A percentile compares a stretch with the other conserved stretches of the same genome.
These are phyloP conservation scores for Scotopteryx bipunctaria DNA, from an alignment of 2,888 invertebrate species.

Conservation along the genomic window DNA sequence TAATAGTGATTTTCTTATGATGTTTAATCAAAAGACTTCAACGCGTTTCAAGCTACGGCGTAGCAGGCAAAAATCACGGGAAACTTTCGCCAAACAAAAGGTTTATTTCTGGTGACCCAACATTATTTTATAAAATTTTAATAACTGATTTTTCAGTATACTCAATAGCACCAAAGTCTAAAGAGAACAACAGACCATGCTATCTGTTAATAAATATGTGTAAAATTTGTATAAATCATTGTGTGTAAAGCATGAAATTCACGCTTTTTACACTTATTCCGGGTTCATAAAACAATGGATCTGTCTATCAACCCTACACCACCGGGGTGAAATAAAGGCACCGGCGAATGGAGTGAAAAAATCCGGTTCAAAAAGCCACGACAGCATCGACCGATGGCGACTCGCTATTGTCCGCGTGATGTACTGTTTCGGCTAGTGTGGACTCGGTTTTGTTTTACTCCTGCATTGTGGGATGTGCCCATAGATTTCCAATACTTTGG, in stretches of 20 bases:
- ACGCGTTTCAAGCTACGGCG: slow-evolving; percentile 16
- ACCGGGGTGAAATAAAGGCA: slow-evolving; percentile 68
- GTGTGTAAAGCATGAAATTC: too few relatives aligned
- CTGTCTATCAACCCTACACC: slow-evolving; percentile 59
- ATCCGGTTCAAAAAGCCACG: slow-evolving; percentile 79
- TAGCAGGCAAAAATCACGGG: too few relatives aligned
- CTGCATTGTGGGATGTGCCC: slow-evolving; percentile 28
- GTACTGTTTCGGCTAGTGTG: slow-evolving; percentile 54
- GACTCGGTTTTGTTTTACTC: slow-evolving; percentile 45
- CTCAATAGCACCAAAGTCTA: too few relatives aligned
- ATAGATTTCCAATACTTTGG: slow-evolving; percentile 8
- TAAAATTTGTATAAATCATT: too few relatives aligned
- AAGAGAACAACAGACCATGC: too few relatives aligned
- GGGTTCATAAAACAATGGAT: slow-evolving; percentile 29
- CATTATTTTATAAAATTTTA: too few relatives aligned
- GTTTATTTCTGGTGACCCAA: too few relatives aligned
- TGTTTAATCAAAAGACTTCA: slow-evolving; percentile 15
- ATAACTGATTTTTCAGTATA: too few relatives aligned
- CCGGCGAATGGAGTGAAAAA: slow-evolving; percentile 76
- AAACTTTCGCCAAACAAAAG: too few relatives aligned
- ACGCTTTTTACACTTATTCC: slow-evolving; percentile 8
- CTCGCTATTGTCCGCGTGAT: slow-evolving; percentile 58
- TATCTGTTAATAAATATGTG: too few relatives aligned
- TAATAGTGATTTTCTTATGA: background rate
- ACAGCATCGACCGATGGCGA: slow-evolving; percentile 53